Conservation (phyloP, 2,797 vertebrate species). For the Zalophus californianus region DNA sequence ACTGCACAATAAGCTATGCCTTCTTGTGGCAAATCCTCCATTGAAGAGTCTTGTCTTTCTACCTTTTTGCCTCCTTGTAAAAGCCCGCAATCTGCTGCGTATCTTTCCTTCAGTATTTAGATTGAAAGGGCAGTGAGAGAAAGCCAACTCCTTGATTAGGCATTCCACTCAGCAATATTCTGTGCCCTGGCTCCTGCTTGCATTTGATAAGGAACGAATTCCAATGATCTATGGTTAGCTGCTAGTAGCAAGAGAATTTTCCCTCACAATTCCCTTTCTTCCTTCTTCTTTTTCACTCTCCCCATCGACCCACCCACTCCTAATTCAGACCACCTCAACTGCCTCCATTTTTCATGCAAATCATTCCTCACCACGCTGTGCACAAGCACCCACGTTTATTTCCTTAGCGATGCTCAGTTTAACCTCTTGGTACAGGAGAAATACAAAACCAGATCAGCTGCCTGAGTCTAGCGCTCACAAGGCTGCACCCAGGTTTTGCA, state of each 20-base stretch:
- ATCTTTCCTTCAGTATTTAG: slow-evolving; percentile 15
- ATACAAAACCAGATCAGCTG: slow-evolving; percentile 10
- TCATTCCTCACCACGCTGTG: neutral
- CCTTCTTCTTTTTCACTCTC: neutral
- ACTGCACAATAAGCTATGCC: neutral
- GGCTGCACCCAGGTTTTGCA: slow-evolving; percentile 54
- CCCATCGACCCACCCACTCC: neutral
- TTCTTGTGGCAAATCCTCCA: neutral
- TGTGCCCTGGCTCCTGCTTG: neutral
- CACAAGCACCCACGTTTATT: slow-evolving; percentile 44
- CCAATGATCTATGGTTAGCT: neutral
- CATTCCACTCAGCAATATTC: slow-evolving; percentile 32
- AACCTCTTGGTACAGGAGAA: slow-evolving; percentile 19
- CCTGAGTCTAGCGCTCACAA: slow-evolving; percentile 40
- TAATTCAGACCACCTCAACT: slow-evolving; percentile 40
- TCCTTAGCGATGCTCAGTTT: slow-evolving; percentile 27
- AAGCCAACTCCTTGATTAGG: slow-evolving; percentile 29
- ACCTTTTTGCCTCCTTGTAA: neutral
- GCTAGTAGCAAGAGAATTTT: neutral
- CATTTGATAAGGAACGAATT: slow-evolving; percentile 35
- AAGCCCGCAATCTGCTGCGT: neutral
- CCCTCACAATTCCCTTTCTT: neutral
- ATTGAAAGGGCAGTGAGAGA: slow-evolving; percentile 27
- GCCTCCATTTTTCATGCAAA: slow-evolving; percentile 44
- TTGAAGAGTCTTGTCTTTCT: neutral